Conservation (phyloP, 2,797 vertebrate genomes). For the Sebastes melanostomus region DNA sequence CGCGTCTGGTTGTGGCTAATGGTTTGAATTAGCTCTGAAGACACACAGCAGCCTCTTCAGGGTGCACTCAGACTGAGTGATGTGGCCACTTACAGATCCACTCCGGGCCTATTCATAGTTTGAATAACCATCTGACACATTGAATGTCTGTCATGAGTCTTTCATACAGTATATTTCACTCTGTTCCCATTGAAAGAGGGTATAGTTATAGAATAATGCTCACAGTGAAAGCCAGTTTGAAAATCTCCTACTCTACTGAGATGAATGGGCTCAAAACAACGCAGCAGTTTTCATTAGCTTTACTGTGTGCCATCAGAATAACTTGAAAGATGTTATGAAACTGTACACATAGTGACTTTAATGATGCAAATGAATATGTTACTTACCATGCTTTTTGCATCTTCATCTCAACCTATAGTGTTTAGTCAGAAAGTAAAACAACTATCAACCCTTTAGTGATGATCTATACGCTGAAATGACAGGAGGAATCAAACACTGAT, state of each 20-base stretch:
- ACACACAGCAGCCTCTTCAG: constrained; percentile 25
- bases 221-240: background rate
- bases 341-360: background rate
- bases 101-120: constrained; percentile 27
- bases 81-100: constrained; percentile 39
- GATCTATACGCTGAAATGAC: too few relatives aligned
- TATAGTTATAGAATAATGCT: background rate
- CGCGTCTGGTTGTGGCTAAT: constrained; percentile 1
- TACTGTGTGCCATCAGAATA: too few relatives aligned
- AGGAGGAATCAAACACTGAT: background rate
- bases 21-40: constrained; percentile 41
- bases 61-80: constrained; percentile 45
- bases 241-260: too few relatives aligned
- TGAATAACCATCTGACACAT: constrained; percentile 33
- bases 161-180: background rate
- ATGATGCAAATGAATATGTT: background rate
- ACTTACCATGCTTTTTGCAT: too few relatives aligned
- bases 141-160: constrained; percentile 15
- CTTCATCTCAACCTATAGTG: background rate
- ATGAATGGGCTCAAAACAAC: background rate
- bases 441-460: too few relatives aligned
- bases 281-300: background rate
- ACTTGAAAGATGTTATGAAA: background rate
- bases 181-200: background rate
- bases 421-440: too few relatives aligned